Conservation (phyloP, 2,888 invertebrate genomes). For the Eumerus sabulonum region DNA sequence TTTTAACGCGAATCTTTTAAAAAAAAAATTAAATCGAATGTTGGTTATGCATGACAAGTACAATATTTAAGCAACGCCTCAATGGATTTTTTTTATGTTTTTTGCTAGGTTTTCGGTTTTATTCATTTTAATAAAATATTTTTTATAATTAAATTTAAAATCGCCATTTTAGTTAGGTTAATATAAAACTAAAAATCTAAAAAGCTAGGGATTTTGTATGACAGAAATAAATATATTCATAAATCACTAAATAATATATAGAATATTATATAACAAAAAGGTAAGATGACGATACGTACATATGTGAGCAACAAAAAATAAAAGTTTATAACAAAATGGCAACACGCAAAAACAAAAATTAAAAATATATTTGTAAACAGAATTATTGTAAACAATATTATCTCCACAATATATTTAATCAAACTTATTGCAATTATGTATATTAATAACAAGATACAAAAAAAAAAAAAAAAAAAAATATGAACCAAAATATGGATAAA, state of each 20-base stretch:
- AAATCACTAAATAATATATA: constrained; percentile 24
- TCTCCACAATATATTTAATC: not conserved
- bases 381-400: constrained; percentile 37
- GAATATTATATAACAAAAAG: constrained; percentile 31
- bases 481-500: constrained; percentile 12
- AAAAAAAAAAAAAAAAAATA: too few species aligned
- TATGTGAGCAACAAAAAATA: constrained; percentile 26
- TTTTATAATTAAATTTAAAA: too few species aligned
- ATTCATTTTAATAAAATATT: not conserved
- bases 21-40: too few species aligned
- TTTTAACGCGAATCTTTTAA: too few species aligned
- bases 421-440: too few species aligned
- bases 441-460: too few species aligned
- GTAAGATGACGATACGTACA: constrained; percentile 32
- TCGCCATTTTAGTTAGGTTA: constrained; percentile 21
- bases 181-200: constrained; percentile 9
- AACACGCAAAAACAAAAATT: constrained; percentile 2
- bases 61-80: too few species aligned
- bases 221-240: constrained; percentile 1
- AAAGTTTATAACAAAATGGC: not conserved
- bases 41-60: too few species aligned
- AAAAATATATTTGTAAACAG: constrained; percentile 14
- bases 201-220: constrained; percentile 34
- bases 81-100: not conserved
- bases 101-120: not conserved